phyloP scores from a whole-genome alignment of 2,888 invertebrate species.

The Syrista parreyssii region DNA sequence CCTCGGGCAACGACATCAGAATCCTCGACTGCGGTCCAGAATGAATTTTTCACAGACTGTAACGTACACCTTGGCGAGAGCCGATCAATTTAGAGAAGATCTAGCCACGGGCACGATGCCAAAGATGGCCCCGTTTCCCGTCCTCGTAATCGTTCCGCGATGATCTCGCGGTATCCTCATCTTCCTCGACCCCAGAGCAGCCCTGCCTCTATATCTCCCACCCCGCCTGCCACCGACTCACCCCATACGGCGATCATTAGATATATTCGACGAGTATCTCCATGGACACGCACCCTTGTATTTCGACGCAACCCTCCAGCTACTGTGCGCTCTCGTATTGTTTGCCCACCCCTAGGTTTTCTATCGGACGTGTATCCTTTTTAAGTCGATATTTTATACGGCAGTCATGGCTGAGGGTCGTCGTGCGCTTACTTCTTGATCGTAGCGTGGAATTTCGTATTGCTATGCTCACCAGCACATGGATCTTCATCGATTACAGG shows the following conservation, averaged over 20 bases:
- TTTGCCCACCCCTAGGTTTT: background rate
- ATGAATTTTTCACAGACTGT: background rate
- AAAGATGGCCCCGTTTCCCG: background rate
- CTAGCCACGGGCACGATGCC: background rate
- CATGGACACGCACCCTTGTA: background rate
- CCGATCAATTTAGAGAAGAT: background rate
- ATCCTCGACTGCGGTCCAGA: background rate
- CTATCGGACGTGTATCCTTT: background rate
- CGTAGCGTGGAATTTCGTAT: background rate
- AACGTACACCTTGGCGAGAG: background rate
- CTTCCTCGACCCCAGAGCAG: background rate
- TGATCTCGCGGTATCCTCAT: background rate
- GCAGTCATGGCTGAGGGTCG: background rate
- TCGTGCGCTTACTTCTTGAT: background rate
- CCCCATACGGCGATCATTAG: background rate
- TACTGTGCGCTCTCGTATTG: background rate
- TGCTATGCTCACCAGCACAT: background rate
- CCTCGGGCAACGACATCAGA: background rate
- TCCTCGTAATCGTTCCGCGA: background rate
- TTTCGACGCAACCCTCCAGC: background rate
- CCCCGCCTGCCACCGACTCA: background rate
- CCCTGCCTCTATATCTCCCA: background rate
- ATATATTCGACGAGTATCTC: background rate
- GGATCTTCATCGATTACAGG: background rate
- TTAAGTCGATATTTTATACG: background rate